Percentiles rank a stretch among this genome's conserved stretches.
These are phyloP conservation scores for Pseudopodoces humilis DNA, from an alignment of 2,113 vertebrate genomes.

Conservation along the genomic window DNA sequence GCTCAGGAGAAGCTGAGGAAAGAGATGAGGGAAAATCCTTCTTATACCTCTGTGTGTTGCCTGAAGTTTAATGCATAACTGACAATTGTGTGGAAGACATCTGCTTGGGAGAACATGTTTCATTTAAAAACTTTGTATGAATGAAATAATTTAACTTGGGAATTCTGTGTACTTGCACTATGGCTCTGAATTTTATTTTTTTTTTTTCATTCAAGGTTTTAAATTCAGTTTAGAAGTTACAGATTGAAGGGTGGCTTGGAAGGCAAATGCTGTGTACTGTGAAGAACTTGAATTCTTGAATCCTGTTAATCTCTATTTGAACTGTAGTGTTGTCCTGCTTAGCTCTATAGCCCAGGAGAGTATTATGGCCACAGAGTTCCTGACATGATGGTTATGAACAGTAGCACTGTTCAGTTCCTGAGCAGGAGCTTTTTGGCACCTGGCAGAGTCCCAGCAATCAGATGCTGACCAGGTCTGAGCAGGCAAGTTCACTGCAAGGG, in stretches of 20 bases:
- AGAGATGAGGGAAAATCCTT: too few relatives aligned
- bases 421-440: neutral
- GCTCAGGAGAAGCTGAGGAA: neutral
- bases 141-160: neutral
- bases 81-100: neutral
- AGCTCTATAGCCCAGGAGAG: neutral
- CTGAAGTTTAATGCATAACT: neutral
- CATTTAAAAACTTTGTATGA: neutral
- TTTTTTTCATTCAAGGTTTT: neutral
- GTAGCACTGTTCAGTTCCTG: neutral
- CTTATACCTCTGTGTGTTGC: neutral
- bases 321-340: neutral
- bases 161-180: neutral
- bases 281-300: neutral
- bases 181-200: neutral
- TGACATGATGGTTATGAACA: neutral
- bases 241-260: neutral
- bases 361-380: neutral
- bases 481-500: neutral
- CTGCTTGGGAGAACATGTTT: neutral
- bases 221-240: neutral
- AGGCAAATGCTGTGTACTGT: neutral
- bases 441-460: neutral
- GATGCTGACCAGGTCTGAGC: neutral
- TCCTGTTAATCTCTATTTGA: neutral